A percentile compares a stretch with the other conserved stretches of the same genome.
These are phyloP conservation scores for Uropetala carovei DNA, from an alignment of 2,888 invertebrate species.

Conservation along the genomic window DNA sequence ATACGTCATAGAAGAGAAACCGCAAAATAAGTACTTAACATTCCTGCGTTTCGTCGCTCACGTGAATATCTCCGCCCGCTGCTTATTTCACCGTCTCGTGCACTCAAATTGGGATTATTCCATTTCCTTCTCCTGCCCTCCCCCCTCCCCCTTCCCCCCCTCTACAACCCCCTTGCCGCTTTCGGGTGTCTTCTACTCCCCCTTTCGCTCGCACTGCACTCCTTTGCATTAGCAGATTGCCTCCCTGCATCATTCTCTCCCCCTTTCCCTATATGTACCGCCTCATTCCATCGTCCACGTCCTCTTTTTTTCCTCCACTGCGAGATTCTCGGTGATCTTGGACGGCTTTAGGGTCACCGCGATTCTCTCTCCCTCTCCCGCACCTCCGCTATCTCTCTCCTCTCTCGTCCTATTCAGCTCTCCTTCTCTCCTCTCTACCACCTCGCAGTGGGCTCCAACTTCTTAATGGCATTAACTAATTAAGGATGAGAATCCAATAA, in stretches of 20 bases:
- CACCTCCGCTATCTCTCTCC: not conserved
- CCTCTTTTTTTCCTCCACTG: not conserved
- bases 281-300: not conserved
- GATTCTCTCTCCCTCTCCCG: not conserved
- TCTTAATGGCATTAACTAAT: constrained; percentile 23
- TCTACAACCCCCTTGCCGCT: not conserved
- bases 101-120: too few species aligned
- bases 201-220: not conserved
- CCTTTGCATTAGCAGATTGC: constrained; percentile 18
- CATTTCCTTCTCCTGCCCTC: too few species aligned
- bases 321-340: not conserved
- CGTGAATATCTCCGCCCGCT: too few species aligned
- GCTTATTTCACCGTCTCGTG: too few species aligned
- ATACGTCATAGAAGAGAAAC: too few species aligned
- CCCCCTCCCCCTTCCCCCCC: not conserved
- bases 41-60: too few species aligned
- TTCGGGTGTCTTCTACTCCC: not conserved
- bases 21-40: too few species aligned
- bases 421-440: not conserved
- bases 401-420: not conserved
- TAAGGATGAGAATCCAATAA: not conserved
- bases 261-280: not conserved
- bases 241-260: not conserved
- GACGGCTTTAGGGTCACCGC: not conserved
- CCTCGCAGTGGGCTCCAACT: not conserved